Evolutionary conservation across 2,113 vertebrate species (phyloP).

Genomic region (Irena cyanogastra): DNA sequence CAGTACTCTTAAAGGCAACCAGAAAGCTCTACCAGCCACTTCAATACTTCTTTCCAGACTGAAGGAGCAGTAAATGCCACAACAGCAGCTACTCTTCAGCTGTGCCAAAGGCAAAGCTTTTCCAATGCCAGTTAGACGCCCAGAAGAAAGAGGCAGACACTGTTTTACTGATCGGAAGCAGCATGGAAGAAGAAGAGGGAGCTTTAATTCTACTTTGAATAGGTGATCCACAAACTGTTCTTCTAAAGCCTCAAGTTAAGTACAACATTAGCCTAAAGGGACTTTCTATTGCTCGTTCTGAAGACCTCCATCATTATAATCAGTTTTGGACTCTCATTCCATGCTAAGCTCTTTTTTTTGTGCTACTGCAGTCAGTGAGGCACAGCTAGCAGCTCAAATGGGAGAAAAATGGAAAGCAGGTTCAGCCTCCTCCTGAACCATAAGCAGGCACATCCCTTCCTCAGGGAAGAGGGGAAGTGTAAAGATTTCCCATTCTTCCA

Average conservation of each 20-base stretch:
- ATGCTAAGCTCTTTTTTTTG: not conserved
- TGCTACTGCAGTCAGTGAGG: not conserved
- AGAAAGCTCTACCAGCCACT: not conserved
- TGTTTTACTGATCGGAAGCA: not conserved
- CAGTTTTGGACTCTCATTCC: not conserved
- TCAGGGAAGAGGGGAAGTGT: not conserved
- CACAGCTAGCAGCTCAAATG: not conserved
- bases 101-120: not conserved
- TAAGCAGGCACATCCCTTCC: not conserved
- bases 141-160: not conserved
- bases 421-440: not conserved
- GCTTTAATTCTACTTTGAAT: not conserved
- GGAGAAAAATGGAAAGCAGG: not conserved
- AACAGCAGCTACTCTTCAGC: not conserved
- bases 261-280: not conserved
- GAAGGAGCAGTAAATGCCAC: not conserved
- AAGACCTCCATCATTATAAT: not conserved
- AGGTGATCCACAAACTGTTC: not conserved
- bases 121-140: not conserved
- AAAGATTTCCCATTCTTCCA: not conserved
- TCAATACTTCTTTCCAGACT: not conserved
- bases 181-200: rapidly evolving
- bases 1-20: not conserved
- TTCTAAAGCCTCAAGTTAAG: not conserved
- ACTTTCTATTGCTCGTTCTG: not conserved